A percentile compares a stretch with the other conserved stretches of the same genome.
Conservation (phyloP, 2,797 vertebrate genomes). For the Fistularia commersonii region DNA sequence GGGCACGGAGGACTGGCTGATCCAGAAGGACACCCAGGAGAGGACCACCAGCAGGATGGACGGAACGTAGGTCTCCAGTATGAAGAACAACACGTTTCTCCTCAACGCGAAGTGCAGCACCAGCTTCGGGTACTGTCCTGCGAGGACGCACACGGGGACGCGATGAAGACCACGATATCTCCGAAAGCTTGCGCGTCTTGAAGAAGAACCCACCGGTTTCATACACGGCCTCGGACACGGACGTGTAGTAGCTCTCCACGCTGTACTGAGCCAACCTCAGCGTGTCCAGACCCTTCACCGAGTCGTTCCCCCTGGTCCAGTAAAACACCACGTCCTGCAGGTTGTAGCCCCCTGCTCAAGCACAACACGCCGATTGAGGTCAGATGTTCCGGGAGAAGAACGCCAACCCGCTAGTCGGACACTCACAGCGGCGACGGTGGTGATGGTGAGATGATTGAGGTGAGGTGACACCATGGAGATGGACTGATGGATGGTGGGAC, state of each 20-base stretch:
- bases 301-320: constrained; percentile 92
- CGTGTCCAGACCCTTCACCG: constrained; percentile 83
- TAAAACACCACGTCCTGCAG: constrained; percentile 89
- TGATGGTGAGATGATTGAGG: constrained; percentile 18
- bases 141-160: constrained; percentile 6
- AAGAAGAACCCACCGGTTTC: constrained; percentile 80
- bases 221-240: constrained; percentile 86
- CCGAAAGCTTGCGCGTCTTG: no score
- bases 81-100: constrained; percentile 89
- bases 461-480: constrained; percentile 2
- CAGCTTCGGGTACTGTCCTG: constrained; percentile 87
- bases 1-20: constrained; percentile 90
- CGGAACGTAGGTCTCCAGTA: constrained; percentile 89
- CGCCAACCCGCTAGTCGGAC: no score
- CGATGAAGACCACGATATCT: neutral
- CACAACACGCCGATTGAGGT: constrained; percentile 19
- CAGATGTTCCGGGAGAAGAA: no score
- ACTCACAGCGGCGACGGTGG: constrained; percentile 8
- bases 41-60: constrained; percentile 87
- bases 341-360: constrained; percentile 86
- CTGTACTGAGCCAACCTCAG: constrained; percentile 88
- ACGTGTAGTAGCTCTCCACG: constrained; percentile 87
- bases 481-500: constrained; percentile 1
- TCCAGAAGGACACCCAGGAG: constrained; percentile 94
- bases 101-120: constrained; percentile 88